phyloP scores from a whole-genome alignment of 2,888 invertebrate species.

The Blera fallax region DNA sequence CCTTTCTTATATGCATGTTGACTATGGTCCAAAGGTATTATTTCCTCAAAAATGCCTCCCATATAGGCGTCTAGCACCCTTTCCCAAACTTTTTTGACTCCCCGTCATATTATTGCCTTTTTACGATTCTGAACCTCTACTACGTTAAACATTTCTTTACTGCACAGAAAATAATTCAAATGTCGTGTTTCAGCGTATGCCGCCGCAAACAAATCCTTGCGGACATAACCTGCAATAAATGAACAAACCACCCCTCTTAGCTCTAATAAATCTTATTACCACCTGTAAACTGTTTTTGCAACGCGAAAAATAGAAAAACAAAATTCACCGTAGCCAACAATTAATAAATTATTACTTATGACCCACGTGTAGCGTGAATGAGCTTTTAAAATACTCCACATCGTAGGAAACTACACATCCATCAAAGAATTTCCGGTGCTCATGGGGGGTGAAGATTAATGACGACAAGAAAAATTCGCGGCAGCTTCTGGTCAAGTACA shows the following conservation, averaged over 20 bases:
- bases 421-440: constrained; percentile 1
- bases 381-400: not conserved
- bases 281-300: not conserved
- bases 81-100: too few relatives aligned
- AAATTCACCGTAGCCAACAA: not conserved
- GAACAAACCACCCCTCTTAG: not conserved
- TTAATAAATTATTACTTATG: constrained; percentile 1
- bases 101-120: too few relatives aligned
- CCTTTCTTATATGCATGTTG: too few relatives aligned
- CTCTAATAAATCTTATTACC: not conserved
- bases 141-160: not conserved
- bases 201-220: not conserved
- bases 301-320: not conserved
- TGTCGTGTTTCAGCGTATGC: not conserved
- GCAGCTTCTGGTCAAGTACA: not conserved
- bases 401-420: not conserved
- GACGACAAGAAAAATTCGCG: not conserved
- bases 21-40: too few relatives aligned
- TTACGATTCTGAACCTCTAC: too few relatives aligned
- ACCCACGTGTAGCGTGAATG: constrained; percentile 7
- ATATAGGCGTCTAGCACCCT: too few relatives aligned
- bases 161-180: not conserved
- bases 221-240: not conserved
- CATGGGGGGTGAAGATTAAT: not conserved
- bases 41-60: too few relatives aligned